Evolutionary conservation across 2,113 vertebrate genomes (phyloP).

Genomic region (Caloenas nicobarica): DNA sequence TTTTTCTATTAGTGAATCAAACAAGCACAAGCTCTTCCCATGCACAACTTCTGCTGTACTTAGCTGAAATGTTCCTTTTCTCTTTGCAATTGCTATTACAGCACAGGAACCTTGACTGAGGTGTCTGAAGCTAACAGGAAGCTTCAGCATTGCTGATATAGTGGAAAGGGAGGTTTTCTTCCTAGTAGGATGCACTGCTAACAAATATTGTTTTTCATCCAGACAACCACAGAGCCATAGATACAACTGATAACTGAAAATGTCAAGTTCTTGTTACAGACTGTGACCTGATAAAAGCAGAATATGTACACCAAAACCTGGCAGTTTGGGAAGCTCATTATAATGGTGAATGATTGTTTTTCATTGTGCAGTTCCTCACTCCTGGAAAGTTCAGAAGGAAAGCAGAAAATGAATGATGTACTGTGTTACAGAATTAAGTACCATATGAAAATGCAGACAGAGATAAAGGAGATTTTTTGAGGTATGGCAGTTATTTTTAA

Average conservation of each 20-base stretch:
- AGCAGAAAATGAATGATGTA: not conserved
- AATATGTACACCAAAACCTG: not conserved
- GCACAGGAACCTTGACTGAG: not conserved
- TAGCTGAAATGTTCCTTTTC: not conserved
- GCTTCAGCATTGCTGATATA: not conserved
- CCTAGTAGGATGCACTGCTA: not conserved
- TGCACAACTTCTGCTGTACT: not conserved
- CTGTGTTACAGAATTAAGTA: not conserved
- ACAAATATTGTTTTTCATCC: not conserved
- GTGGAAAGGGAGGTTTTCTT: not conserved
- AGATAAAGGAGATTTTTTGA: not conserved
- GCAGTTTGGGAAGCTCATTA: not conserved
- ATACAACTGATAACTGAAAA: not conserved
- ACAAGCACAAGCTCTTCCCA: not conserved
- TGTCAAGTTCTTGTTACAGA: not conserved
- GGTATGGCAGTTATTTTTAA: not conserved
- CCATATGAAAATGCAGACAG: not conserved
- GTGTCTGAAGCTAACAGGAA: not conserved
- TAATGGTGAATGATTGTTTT: not conserved
- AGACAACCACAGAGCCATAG: not conserved
- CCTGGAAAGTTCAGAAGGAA: not conserved
- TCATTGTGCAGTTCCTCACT: not conserved
- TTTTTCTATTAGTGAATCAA: not conserved
- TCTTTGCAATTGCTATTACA: not conserved
- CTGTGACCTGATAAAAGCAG: not conserved